Evolutionary conservation across 2,797 vertebrate species (phyloP), one percentile per base, ranked within the genome.

Genomic region (Hafferia zeledoni): DNA sequence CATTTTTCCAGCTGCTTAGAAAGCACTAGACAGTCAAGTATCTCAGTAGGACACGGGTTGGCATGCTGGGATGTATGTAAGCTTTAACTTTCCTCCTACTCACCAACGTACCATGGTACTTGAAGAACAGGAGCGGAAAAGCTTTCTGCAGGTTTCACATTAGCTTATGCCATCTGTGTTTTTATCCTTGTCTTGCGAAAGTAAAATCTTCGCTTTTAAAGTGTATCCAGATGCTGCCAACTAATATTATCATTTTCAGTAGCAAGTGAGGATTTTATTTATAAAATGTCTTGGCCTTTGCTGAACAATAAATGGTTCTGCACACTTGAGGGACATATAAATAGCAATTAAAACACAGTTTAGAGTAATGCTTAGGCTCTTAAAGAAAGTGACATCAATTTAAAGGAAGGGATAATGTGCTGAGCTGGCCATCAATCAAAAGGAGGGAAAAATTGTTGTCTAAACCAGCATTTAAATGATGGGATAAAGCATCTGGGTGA

Each of bases 1-100:
- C 95, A 94, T 97, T 97, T 97, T 94, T 95, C 96, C 97, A 97
- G 96, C 96, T 97, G 96, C 95, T 97, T 95, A 90, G 96, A 97
- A 97, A 92, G 94, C 93, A 91, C 85, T 87, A 96, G 97, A 96
- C 96, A 97, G 97, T 97, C 95, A 96, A 97, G 91, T 91, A 83
- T 96, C 97, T 97, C 94, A 56, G 97, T 97, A 90, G 97, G 97
- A 96, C 96, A 94, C 75, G 81, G 97, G 74, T 39, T 97, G 96
- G 95, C 97, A 94, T 97, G 97, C 97, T 98, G 98, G 97, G 97
- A 78, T 90, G 47, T 84, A 59, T 96, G 92, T 94, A 96, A 94
- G 93, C 93, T 97, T 97, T 96, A 94, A 93, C 96, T 94, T 92
- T 94, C 70, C 84, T 95, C 96, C 92, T 35, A 52, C 80, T 93